Evolutionary conservation across 2,113 vertebrate genomes (phyloP).

Genomic region (Pycnonotus jocosus): DNA sequence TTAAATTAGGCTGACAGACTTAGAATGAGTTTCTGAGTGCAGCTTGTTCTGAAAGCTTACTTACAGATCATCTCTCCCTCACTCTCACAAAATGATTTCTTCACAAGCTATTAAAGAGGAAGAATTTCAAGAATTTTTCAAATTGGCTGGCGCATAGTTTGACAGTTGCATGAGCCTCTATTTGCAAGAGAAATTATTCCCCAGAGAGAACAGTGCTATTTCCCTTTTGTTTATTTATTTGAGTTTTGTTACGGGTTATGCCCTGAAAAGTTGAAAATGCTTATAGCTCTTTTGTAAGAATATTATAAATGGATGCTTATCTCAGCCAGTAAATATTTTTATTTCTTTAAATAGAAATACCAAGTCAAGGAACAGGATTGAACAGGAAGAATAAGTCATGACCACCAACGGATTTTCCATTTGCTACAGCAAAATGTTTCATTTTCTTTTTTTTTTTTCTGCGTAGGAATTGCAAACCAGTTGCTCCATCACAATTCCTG

Average conservation of each 20-base stretch:
- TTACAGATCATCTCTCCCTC: neutral
- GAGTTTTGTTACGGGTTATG: neutral
- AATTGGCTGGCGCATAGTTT: neutral
- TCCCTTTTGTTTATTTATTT: constrained; percentile 7
- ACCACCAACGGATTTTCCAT: neutral
- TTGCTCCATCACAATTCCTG: neutral
- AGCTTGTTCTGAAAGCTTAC: neutral
- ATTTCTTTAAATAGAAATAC: constrained; percentile 39
- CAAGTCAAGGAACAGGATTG: neutral
- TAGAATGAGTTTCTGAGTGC: neutral
- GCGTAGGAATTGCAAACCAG: neutral
- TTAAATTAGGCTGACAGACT: neutral
- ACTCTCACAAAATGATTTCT: neutral
- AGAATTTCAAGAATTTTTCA: constrained; percentile 43
- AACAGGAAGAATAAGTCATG: neutral
- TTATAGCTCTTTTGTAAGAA: neutral
- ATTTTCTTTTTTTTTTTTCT: neutral
- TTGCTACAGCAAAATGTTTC: neutral
- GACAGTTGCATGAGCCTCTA: neutral
- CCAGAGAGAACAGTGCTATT: neutral
- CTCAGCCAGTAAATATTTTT: neutral
- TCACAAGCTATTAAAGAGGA: neutral
- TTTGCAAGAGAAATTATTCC: constrained; percentile 19
- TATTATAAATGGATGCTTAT: constrained; percentile 33
- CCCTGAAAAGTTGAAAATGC: constrained; percentile 3